Evolutionary conservation across 1,140 invertebrate genomes (phyloP).

Genomic region (Formica exsecta): DNA sequence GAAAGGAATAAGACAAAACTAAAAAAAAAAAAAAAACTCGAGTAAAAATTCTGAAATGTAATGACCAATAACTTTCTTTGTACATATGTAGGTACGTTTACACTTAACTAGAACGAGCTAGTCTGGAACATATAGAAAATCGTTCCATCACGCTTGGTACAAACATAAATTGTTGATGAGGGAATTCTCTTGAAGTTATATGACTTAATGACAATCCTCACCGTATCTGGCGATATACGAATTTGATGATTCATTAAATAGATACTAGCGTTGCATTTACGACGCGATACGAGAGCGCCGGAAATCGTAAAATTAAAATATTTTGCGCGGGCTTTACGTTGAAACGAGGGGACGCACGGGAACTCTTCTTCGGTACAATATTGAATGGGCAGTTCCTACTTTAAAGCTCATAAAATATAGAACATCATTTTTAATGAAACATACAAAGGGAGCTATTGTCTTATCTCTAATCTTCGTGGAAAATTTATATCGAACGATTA

Average conservation of each 20-base stretch:
- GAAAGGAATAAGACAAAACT: background rate
- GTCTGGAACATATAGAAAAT: slow-evolving; percentile 32
- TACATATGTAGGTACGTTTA: background rate
- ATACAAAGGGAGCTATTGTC: background rate
- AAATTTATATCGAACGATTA: background rate
- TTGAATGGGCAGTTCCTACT: slow-evolving; percentile 32
- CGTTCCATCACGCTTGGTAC: background rate
- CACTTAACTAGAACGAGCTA: slow-evolving; percentile 33
- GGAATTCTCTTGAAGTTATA: slow-evolving; percentile 48
- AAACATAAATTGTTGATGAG: slow-evolving; percentile 51
- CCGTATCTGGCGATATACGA: background rate
- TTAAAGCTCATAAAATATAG: slow-evolving; percentile 25
- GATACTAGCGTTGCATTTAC: slow-evolving; percentile 42
- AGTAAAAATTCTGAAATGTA: background rate
- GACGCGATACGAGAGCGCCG: slow-evolving; percentile 23
- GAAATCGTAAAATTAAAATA: slow-evolving; percentile 64
- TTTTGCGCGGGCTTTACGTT: slow-evolving; percentile 13
- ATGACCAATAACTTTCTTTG: background rate
- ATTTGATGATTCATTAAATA: slow-evolving; percentile 55
- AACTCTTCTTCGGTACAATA: background rate
- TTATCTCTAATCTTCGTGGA: slow-evolving; percentile 2
- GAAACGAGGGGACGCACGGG: slow-evolving; percentile 12
- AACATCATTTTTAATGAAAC: slow-evolving; percentile 34
- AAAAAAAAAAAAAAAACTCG: background rate
- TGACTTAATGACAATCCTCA: slow-evolving; percentile 40